Percentiles rank a stretch among this genome's conserved stretches.
These are phyloP conservation scores for Bettongia penicillata DNA, from an alignment of 2,113 vertebrate species.

Conservation along the genomic window DNA sequence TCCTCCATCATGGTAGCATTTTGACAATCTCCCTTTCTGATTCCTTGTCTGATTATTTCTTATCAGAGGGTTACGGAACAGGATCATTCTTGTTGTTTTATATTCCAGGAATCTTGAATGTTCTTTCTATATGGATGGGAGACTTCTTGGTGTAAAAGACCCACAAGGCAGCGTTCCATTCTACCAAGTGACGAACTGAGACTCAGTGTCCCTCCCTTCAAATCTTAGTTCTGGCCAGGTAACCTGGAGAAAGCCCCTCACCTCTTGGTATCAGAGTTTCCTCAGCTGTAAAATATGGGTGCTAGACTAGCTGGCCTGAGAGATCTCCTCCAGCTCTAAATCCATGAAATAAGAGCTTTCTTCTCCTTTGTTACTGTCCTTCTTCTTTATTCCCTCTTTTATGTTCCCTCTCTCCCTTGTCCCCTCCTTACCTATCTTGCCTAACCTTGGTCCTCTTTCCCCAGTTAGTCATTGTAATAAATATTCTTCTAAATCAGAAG, in stretches of 20 bases:
- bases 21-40: neutral
- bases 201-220: neutral
- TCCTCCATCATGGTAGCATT: neutral
- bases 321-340: neutral
- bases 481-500: constrained; percentile 71
- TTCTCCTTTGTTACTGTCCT: neutral
- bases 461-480: constrained; percentile 74
- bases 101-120: neutral
- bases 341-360: neutral
- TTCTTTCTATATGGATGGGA: neutral
- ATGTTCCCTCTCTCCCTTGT: neutral
- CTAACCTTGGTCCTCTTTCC: constrained; percentile 20
- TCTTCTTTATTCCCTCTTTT: constrained; percentile 1
- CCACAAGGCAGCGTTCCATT: neutral
- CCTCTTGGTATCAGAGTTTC: neutral
- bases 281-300: neutral
- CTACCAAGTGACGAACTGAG: neutral
- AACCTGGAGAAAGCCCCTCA: neutral
- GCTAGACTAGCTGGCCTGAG: neutral
- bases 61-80: neutral
- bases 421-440: neutral
- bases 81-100: neutral
- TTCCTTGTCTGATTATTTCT: neutral
- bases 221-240: neutral
- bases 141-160: neutral